Evolutionary conservation across 2,888 invertebrate genomes (phyloP).

Genomic region (Agrochola lychnidis): DNA sequence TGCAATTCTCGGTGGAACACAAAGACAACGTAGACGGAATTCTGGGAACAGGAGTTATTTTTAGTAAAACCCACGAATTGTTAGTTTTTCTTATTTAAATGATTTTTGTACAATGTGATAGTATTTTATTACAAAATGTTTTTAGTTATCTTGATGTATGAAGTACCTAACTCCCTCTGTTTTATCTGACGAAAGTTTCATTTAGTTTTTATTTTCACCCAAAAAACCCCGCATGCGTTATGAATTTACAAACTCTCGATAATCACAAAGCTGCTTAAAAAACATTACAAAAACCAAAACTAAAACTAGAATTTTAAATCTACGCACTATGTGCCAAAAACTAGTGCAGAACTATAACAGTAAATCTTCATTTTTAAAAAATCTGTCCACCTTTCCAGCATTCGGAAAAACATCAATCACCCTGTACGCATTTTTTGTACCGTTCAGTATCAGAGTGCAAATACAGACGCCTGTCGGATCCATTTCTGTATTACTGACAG

Average conservation of each 20-base stretch:
- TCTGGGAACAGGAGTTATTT: neutral
- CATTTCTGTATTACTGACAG: constrained; percentile 38
- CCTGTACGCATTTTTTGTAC: constrained; percentile 5
- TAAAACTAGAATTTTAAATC: constrained; percentile 21
- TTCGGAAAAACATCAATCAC: neutral
- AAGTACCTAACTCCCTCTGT: neutral
- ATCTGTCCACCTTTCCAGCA: neutral
- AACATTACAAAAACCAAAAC: neutral
- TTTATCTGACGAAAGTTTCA: neutral
- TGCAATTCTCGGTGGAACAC: neutral
- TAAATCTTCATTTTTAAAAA: constrained; percentile 36
- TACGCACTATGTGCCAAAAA: neutral
- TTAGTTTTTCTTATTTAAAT: too few species aligned
- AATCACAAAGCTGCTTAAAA: neutral
- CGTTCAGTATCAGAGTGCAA: constrained; percentile 18
- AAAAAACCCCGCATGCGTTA: neutral
- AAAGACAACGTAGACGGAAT: neutral
- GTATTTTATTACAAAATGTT: too few species aligned
- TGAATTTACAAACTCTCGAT: neutral
- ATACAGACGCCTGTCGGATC: constrained; percentile 32
- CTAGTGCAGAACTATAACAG: constrained; percentile 5
- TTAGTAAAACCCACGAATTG: neutral
- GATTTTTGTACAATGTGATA: too few species aligned
- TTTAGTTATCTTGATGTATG: neutral
- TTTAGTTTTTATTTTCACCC: neutral